Conservation (phyloP, 2,113 vertebrate genomes). For the Hydrochoerus hydrochaeris region DNA sequence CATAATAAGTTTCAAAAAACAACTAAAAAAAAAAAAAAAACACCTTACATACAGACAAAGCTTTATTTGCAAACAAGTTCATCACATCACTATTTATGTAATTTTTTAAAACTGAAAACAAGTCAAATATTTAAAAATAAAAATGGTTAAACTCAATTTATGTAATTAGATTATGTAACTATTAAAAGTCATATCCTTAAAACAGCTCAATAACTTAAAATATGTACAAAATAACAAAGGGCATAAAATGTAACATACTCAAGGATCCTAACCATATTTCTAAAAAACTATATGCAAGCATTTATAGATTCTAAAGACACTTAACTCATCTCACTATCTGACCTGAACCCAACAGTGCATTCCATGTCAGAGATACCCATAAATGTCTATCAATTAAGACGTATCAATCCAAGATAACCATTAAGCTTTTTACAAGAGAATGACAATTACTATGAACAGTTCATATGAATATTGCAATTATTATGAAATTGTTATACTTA, state of each 20-base stretch:
- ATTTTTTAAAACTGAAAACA: slow-evolving; percentile 30
- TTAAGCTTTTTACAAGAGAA: not conserved
- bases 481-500: not conserved
- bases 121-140: not conserved
- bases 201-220: slow-evolving; percentile 21
- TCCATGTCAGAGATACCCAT: not conserved
- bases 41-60: not conserved
- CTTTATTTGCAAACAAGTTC: slow-evolving; percentile 42
- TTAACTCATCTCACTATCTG: not conserved
- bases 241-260: slow-evolving; percentile 15
- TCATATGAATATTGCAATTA: not conserved
- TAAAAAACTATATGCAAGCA: not conserved
- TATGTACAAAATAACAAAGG: not conserved
- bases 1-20: not conserved
- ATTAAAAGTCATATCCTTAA: slow-evolving; percentile 9
- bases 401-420: not conserved
- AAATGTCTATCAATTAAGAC: not conserved
- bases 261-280: not conserved
- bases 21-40: not conserved
- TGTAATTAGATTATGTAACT: not conserved
- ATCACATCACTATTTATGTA: not conserved
- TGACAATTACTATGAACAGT: slow-evolving; percentile 16
- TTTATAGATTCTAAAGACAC: not conserved
- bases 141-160: not conserved
- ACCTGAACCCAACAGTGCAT: not conserved